Conservation (phyloP, 2,888 invertebrate genomes). For the Rutpela maculata region DNA sequence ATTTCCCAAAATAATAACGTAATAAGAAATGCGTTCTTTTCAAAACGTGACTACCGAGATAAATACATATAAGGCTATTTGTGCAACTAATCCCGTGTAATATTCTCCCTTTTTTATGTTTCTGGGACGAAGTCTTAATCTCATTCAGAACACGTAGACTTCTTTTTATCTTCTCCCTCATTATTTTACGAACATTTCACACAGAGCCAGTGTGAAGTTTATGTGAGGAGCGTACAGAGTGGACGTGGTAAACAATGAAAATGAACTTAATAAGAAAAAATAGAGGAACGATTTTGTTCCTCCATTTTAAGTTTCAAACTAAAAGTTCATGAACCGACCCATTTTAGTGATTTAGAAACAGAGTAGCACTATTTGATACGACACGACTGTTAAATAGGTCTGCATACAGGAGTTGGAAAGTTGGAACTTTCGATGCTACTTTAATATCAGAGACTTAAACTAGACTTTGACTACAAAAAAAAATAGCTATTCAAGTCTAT, state of each 20-base stretch:
- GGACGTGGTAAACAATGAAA: not conserved
- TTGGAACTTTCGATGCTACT: too few species aligned
- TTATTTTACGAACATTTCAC: slow-evolving; percentile 47
- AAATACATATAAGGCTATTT: slow-evolving; percentile 11
- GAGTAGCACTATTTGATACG: too few species aligned
- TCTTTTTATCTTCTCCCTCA: slow-evolving; percentile 46
- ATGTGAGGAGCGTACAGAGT: slow-evolving; percentile 25
- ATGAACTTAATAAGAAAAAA: not conserved
- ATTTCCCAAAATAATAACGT: not conserved
- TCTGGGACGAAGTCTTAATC: slow-evolving; percentile 31
- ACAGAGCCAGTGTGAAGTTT: slow-evolving; percentile 36
- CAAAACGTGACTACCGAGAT: not conserved
- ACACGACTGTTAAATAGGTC: too few species aligned
- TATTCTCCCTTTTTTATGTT: slow-evolving; percentile 29
- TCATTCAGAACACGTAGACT: slow-evolving; percentile 47
- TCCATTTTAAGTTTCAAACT: too few species aligned
- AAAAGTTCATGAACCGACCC: too few species aligned
- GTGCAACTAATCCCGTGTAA: slow-evolving; percentile 29
- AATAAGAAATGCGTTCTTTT: slow-evolving; percentile 1
- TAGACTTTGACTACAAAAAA: too few species aligned
- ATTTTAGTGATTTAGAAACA: too few species aligned
- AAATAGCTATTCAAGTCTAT: too few species aligned
- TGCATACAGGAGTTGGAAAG: too few species aligned
- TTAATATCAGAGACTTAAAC: too few species aligned
- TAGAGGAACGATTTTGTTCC: too few species aligned